Evolutionary conservation across 2,888 invertebrate genomes (phyloP), one percentile per base, ranked within the genome.

Genomic region (Prosapia bicincta): DNA sequence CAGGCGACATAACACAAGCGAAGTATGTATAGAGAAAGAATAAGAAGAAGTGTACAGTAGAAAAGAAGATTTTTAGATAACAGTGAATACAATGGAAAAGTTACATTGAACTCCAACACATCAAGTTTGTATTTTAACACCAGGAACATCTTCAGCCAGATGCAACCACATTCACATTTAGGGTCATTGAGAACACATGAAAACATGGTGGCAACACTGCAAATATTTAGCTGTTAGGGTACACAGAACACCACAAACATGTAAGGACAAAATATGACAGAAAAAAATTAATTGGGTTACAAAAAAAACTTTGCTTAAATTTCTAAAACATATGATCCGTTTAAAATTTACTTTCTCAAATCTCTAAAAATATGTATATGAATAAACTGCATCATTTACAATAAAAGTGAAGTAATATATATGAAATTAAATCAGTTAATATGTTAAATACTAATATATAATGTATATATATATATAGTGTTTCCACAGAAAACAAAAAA

Each of bases 11-110:
- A 54, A 20, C 54, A 54, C 54, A 54, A 54, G 54, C 54, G 54
- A 54, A 54, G 54, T 54, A 54, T 54, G 20, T 20, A 54, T n/a
- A 54, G 54, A 54, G n/a, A 54, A 54, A 54, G 54, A 54, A 9
- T 54, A 54, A 54, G 54, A 54, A 54, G 54, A 54, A 54, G 54
- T 54, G n/a, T 54, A 54, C 54, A 54, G 54, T 54, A 54, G 54
- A 20, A 20, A 54, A 54, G 54, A 54, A 54, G 54, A 6, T 54
- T 20, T 54, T 54, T n/a, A 54, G 54, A 54, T 54, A 54, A 20
- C 54, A 54, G 54, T 20, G 54, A 54, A 54, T 20, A 54, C 54
- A 54, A 20, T 54, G 54, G 15, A 38, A 30, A 38, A 54, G 54
- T 54, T 20, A 54, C 54, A 54, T 20, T 54, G 54, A 54, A n/a